Evolutionary conservation across 2,888 invertebrate genomes (phyloP).

Genomic region (Leptogaster cylindrica): DNA sequence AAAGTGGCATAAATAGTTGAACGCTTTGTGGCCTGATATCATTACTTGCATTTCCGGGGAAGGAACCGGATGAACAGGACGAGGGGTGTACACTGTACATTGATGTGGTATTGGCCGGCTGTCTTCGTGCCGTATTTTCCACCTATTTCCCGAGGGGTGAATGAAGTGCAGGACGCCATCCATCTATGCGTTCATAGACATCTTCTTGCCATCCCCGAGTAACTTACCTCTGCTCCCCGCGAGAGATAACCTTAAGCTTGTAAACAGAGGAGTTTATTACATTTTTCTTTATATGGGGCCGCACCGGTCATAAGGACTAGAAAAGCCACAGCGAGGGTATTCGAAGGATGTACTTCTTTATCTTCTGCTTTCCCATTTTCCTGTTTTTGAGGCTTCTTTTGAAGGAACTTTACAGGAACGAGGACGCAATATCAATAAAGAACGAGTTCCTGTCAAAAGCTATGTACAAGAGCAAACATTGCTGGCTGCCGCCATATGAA

Average conservation of each 20-base stretch:
- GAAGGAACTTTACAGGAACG: background rate
- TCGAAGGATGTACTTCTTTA: constrained; percentile 20
- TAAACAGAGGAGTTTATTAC: constrained; percentile 23
- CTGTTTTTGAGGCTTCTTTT: background rate
- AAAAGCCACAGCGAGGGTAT: background rate
- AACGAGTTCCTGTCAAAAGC: background rate
- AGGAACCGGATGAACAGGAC: background rate
- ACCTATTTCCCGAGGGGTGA: background rate
- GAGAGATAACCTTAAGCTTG: constrained; percentile 19
- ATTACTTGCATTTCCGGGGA: background rate
- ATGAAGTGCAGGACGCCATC: background rate
- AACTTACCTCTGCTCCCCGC: background rate
- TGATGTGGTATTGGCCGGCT: background rate
- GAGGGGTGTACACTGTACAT: too few relatives aligned
- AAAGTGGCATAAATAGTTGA: constrained; percentile 30
- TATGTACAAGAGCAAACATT: background rate
- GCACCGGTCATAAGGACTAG: background rate
- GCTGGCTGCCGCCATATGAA: background rate
- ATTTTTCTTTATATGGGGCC: background rate
- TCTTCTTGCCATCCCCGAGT: background rate
- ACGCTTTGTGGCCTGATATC: background rate
- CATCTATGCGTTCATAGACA: background rate
- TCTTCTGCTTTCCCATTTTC: background rate
- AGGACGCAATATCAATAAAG: background rate
- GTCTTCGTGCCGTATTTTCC: background rate